Evolutionary conservation across 2,888 invertebrate species (phyloP).

Genomic region (Drosophila kanekoi): DNA sequence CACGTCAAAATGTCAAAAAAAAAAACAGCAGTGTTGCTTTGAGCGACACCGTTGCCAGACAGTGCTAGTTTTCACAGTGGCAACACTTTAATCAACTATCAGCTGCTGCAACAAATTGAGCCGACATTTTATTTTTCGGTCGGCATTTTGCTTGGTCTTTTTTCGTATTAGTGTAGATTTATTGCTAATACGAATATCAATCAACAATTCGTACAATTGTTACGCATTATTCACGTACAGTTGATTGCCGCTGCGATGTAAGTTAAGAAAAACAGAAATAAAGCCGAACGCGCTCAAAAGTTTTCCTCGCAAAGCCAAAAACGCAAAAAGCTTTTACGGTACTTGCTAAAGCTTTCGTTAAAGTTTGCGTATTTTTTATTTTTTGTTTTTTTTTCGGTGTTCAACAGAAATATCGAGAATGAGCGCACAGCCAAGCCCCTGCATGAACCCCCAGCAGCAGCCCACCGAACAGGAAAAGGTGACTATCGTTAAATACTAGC

Average conservation of each 20-base stretch:
- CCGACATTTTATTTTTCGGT: slow-evolving; percentile 49
- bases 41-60: slow-evolving; percentile 29
- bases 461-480: slow-evolving; percentile 87
- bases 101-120: slow-evolving; percentile 26
- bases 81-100: slow-evolving; percentile 3
- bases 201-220: background rate
- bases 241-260: slow-evolving; percentile 6
- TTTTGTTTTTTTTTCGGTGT: background rate
- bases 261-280: background rate
- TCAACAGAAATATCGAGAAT: slow-evolving; percentile 83
- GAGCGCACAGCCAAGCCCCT: slow-evolving; percentile 92
- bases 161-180: slow-evolving; percentile 2
- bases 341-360: slow-evolving; percentile 10
- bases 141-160: slow-evolving; percentile 46
- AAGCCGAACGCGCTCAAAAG: background rate
- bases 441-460: slow-evolving; percentile 86
- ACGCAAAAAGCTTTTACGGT: slow-evolving; percentile 15
- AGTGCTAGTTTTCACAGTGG: slow-evolving; percentile 10
- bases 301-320: background rate
- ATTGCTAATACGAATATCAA: background rate
- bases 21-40: slow-evolving; percentile 43
- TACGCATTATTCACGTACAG: slow-evolving; percentile 4
- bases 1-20: slow-evolving; percentile 70
- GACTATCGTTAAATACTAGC: background rate
- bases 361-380: background rate